Evolutionary conservation across 2,797 vertebrate species (phyloP).

Genomic region (Lepus oiostolus): DNA sequence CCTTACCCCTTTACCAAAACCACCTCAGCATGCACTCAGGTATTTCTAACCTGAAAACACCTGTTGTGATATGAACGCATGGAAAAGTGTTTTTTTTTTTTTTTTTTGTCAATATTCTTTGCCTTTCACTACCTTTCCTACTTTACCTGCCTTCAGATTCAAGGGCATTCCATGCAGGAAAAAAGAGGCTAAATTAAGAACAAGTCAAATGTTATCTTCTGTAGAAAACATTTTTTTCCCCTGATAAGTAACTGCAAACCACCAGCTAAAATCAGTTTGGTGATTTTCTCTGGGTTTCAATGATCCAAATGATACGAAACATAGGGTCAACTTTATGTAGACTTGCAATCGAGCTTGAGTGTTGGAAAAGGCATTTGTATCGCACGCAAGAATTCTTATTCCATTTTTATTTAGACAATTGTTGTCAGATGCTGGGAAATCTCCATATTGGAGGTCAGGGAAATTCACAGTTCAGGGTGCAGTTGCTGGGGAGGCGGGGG

Average conservation of each 20-base stretch:
- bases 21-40: neutral
- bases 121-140: neutral
- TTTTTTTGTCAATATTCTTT: neutral
- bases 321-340: neutral
- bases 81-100: neutral
- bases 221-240: neutral
- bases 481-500: neutral
- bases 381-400: neutral
- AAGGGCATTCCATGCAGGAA: neutral
- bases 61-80: neutral
- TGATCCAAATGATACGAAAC: neutral
- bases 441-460: neutral
- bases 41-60: neutral
- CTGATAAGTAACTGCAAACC: slow-evolving; percentile 48
- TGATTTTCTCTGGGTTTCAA: neutral
- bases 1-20: slow-evolving; percentile 27
- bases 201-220: neutral
- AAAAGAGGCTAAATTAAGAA: neutral
- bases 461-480: neutral
- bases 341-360: neutral
- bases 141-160: neutral
- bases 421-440: neutral
- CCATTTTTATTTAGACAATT: slow-evolving; percentile 42
- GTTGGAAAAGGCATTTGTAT: neutral
- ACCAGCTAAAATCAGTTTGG: neutral